Evolutionary conservation across 2,888 invertebrate species (phyloP).

Genomic region (Spialia ferax): DNA sequence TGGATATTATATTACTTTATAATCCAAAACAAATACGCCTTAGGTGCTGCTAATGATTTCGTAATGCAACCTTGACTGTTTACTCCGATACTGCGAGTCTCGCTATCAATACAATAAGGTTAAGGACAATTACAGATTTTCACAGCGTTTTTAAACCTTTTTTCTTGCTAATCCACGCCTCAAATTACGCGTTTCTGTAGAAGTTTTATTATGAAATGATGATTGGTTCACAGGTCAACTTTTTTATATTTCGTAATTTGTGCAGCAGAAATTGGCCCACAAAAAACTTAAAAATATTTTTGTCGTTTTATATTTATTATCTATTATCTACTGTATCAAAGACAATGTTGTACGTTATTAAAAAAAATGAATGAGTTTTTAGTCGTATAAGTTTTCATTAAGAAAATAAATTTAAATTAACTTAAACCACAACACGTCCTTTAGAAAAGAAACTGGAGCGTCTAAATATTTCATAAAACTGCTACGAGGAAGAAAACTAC

Average conservation of each 20-base stretch:
- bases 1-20: neutral
- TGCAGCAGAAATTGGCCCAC: neutral
- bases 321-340: neutral
- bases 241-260: neutral
- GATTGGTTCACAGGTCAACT: conserved; percentile 19
- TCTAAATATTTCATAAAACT: conserved; percentile 14
- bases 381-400: neutral
- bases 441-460: conserved; percentile 6
- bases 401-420: neutral
- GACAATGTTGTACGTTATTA: neutral
- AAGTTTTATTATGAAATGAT: neutral
- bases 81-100: conserved; percentile 56
- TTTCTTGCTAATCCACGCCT: conserved; percentile 15
- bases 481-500: conserved; percentile 11
- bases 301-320: neutral
- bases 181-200: conserved; percentile 19
- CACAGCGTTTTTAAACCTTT: conserved; percentile 5
- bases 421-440: conserved; percentile 10
- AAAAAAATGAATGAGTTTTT: too few relatives aligned
- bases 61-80: conserved; percentile 62
- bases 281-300: neutral
- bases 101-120: conserved; percentile 58
- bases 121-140: conserved; percentile 52
- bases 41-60: conserved; percentile 42
- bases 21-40: neutral